phyloP scores from a whole-genome alignment of 2,888 invertebrate species.

The Hypselothyrea guttata region DNA sequence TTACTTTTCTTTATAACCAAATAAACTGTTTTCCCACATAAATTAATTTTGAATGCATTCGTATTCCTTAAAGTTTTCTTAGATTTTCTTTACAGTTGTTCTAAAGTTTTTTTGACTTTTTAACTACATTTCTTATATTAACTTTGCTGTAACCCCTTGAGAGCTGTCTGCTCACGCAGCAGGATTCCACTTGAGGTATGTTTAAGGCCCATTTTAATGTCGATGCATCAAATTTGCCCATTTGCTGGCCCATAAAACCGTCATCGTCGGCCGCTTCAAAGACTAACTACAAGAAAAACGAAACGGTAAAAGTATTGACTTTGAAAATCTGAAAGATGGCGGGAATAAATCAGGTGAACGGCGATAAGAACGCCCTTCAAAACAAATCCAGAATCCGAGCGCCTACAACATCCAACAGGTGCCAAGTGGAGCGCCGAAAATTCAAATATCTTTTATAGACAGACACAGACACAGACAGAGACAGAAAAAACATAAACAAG shows the following conservation, averaged over 20 bases:
- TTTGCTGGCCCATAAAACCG: slow-evolving; percentile 46
- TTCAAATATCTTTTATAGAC: slow-evolving; percentile 44
- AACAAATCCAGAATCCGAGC: slow-evolving; percentile 30
- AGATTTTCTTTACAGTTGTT: too few species aligned
- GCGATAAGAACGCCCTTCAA: slow-evolving; percentile 64
- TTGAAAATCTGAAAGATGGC: slow-evolving; percentile 66
- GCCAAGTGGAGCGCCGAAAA: slow-evolving; percentile 28
- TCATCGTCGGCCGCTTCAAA: slow-evolving; percentile 53
- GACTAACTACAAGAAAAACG: slow-evolving; percentile 7
- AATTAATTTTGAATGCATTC: too few species aligned
- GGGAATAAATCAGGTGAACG: slow-evolving; percentile 54
- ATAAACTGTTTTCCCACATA: too few species aligned
- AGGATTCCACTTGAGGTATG: slow-evolving; percentile 33
- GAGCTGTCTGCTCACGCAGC: slow-evolving; percentile 6
- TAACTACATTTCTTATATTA: neutral
- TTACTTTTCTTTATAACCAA: too few species aligned
- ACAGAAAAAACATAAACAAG: slow-evolving; percentile 3
- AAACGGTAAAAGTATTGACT: slow-evolving; percentile 56
- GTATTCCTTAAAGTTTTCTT: too few species aligned
- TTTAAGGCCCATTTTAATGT: slow-evolving; percentile 20
- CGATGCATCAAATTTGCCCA: slow-evolving; percentile 44
- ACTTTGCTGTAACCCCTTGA: neutral
- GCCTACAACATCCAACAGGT: slow-evolving; percentile 40
- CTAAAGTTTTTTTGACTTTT: too few species aligned
- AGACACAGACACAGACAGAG: slow-evolving; percentile 32